Percentiles rank a stretch among this genome's conserved stretches.
Conservation (phyloP, 2,797 vertebrate genomes). For the Leptatherina wallacei region DNA sequence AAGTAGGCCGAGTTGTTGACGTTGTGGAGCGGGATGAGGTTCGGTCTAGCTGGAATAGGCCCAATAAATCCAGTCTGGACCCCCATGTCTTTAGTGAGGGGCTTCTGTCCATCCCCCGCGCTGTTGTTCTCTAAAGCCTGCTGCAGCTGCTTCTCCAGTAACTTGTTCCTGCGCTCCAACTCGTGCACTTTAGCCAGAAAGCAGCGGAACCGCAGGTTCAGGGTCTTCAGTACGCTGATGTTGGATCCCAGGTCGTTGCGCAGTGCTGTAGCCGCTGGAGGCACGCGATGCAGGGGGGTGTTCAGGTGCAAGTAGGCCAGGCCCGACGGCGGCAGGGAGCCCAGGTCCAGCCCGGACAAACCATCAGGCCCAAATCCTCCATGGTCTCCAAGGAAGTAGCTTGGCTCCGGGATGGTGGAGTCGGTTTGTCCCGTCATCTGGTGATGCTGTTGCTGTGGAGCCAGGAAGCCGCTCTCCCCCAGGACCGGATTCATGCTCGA, state of each 20-base stretch:
- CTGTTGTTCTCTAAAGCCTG: constrained; percentile 81
- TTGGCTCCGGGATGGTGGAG: constrained; percentile 64
- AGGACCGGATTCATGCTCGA: constrained; percentile 89
- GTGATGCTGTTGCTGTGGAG: constrained; percentile 67
- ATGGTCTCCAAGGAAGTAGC: constrained; percentile 72
- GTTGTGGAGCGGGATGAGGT: constrained; percentile 63
- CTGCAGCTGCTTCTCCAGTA: constrained; percentile 92
- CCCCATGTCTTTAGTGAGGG: constrained; percentile 82
- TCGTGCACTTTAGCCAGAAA: constrained; percentile 94
- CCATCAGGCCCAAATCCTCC: constrained; percentile 62
- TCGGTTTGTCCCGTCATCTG: constrained; percentile 68
- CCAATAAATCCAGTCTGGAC: constrained; percentile 88
- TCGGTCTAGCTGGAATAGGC: constrained; percentile 72
- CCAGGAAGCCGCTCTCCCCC: constrained; percentile 86
- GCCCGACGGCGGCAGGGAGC: constrained; percentile 68
- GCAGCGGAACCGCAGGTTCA: constrained; percentile 93
- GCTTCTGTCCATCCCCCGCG: constrained; percentile 62
- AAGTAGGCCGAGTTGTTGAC: constrained; percentile 69
- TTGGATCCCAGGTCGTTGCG: constrained; percentile 93
- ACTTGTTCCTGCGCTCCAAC: constrained; percentile 91
- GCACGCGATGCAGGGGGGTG: constrained; percentile 59
- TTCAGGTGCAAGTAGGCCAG: constrained; percentile 71
- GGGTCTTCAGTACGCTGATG: constrained; percentile 92
- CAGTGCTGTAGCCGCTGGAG: constrained; percentile 86
- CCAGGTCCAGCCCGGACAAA: constrained; percentile 68